Base-by-base conservation (phyloP, 2,113 vertebrate genomes). In the Entosphenus tridentatus region DNA sequence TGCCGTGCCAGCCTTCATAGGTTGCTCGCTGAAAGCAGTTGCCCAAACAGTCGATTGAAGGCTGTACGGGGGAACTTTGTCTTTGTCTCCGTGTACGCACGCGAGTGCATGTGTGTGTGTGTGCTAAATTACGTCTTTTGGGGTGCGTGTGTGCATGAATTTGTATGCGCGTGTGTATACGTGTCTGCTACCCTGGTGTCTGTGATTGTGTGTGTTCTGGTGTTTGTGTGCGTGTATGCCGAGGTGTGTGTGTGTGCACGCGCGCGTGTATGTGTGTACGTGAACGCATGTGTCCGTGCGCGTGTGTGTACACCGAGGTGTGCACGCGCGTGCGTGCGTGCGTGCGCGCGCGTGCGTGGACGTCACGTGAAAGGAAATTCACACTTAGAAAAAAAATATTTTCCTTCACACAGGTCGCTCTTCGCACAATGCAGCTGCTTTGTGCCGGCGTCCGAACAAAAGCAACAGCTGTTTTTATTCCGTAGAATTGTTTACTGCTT, bases 231-330 rank as follows among this genome's bases (percentile, higher is more conserved):
- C 18, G 58, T 62, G 58, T 62, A 17, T 62, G 58, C 1, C 18
- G 13, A 62, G 58, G 58, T 62, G 58, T 62, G 58, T 62, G 58
- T 62, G 58, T 62, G 58, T 62, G 58, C 18, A 17, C 18, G 58
- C 18, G 7, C 16, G 58, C 16, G 58, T 1, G 58, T n/a, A n/a
- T 62, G 58, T 62, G 58, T 62, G 58, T 62, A 16, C 16, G 58
- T 62, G 58, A 13, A 16, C 4, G 58, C 16, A 16, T 62, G 58
- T 62, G 58, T 62, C 12, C 2, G 58, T 62, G 58, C 16, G 58
- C 16, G 58, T 62, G 58, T 62, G 58, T 62, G 58, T 62, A 21
- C 3, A 21, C 3, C 21, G 21, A 21, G 21, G 21, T 39, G 39
- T 39, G 39, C 18, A 3, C 39, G 39, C 39, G 39, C 6, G 39